Conservation (phyloP, 2,888 invertebrate species). For the Drosophila atripex region DNA sequence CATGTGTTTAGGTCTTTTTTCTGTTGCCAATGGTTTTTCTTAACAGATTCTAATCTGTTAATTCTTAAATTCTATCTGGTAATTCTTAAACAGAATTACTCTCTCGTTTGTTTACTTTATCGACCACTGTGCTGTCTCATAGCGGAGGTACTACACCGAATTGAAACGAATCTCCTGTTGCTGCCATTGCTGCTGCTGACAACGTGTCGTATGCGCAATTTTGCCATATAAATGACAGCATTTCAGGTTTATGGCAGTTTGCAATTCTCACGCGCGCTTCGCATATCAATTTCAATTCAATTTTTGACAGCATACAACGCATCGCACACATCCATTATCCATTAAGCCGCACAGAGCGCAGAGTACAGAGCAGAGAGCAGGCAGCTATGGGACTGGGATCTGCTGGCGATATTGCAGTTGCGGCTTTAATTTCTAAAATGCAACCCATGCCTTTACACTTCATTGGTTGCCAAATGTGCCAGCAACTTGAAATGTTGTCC, state of each 20-base stretch:
- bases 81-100: neutral
- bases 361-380: constrained; percentile 25
- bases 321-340: constrained; percentile 40
- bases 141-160: neutral
- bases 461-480: constrained; percentile 66
- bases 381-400: constrained; percentile 22
- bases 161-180: constrained; percentile 27
- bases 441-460: constrained; percentile 53
- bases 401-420: constrained; percentile 30
- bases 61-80: no score
- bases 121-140: constrained; percentile 21
- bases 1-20: neutral
- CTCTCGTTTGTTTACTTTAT: neutral
- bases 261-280: constrained; percentile 50
- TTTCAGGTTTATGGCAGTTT: constrained; percentile 69
- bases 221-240: constrained; percentile 70
- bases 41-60: no score
- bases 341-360: constrained; percentile 32
- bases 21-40: neutral
- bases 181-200: constrained; percentile 25
- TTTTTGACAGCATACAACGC: constrained; percentile 65
- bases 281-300: constrained; percentile 77
- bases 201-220: constrained; percentile 74
- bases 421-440: constrained; percentile 48
- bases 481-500: constrained; percentile 68